A percentile compares a stretch with the other conserved stretches of the same genome.
Conservation (phyloP, 2,797 vertebrate species). For the Hydrocynus forskahlii region DNA sequence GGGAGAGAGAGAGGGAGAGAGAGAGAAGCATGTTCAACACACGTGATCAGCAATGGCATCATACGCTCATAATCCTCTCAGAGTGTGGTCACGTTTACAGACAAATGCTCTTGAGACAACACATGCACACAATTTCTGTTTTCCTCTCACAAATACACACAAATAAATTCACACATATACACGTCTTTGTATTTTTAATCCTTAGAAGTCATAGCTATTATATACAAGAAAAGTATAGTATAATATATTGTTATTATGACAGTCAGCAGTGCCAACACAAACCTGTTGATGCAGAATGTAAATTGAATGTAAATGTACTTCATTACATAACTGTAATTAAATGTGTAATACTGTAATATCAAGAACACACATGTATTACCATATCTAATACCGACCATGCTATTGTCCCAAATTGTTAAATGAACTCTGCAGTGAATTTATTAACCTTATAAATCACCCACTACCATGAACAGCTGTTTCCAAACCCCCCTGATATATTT, state of each 20-base stretch:
- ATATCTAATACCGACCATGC: not conserved
- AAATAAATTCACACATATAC: not conserved
- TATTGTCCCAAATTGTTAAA: not conserved
- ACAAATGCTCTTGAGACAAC: conserved; percentile 26
- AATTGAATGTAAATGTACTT: too few relatives aligned
- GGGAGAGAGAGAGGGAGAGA: not conserved
- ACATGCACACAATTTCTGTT: conserved; percentile 23
- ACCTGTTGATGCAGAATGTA: too few relatives aligned
- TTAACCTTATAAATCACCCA: conserved; percentile 8
- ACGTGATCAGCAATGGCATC: not conserved
- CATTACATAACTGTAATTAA: too few relatives aligned
- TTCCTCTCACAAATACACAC: not conserved
- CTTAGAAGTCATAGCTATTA: not conserved
- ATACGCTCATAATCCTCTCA: conserved; percentile 34
- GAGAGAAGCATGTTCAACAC: not conserved
- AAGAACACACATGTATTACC: too few relatives aligned
- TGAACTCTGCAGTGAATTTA: conserved; percentile 3
- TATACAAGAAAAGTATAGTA: too few relatives aligned
- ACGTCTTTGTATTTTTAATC: not conserved
- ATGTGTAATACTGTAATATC: too few relatives aligned
- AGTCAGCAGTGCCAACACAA: too few relatives aligned
- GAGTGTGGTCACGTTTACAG: conserved; percentile 25
- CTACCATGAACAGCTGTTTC: conserved; percentile 29
- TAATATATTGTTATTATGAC: too few relatives aligned
- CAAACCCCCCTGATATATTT: not conserved